Evolutionary conservation across 2,113 vertebrate species (phyloP).

Genomic region (Gallinago jamesoni): DNA sequence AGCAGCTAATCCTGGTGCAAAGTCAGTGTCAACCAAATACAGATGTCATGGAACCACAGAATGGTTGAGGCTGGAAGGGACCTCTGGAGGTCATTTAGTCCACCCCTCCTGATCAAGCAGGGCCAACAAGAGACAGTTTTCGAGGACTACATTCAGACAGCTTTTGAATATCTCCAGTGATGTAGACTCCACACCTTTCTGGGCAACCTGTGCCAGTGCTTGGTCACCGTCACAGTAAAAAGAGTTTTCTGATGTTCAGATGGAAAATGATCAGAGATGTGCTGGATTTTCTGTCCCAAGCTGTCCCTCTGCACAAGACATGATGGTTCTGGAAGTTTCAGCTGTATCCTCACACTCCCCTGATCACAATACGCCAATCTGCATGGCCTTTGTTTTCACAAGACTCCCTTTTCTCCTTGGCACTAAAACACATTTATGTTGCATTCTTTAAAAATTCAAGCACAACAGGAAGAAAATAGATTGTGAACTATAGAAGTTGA

Average conservation of each 20-base stretch:
- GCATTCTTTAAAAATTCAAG: not conserved
- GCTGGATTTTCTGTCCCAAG: not conserved
- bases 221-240: not conserved
- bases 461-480: not conserved
- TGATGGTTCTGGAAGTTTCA: not conserved
- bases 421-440: not conserved
- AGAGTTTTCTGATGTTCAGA: not conserved
- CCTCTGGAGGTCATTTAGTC: not conserved
- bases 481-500: not conserved
- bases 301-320: not conserved
- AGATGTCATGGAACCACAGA: not conserved
- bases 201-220: not conserved
- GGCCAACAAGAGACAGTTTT: not conserved
- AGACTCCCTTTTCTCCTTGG: not conserved
- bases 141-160: not conserved
- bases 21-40: not conserved
- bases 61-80: not conserved
- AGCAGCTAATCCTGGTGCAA: not conserved
- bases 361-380: not conserved
- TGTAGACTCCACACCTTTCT: not conserved
- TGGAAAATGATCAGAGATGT: not conserved
- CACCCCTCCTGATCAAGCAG: rapidly evolving
- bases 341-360: not conserved
- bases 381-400: not conserved
- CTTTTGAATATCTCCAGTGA: not conserved